Conservation (phyloP, 2,797 vertebrate species). For the Lepus oiostolus region DNA sequence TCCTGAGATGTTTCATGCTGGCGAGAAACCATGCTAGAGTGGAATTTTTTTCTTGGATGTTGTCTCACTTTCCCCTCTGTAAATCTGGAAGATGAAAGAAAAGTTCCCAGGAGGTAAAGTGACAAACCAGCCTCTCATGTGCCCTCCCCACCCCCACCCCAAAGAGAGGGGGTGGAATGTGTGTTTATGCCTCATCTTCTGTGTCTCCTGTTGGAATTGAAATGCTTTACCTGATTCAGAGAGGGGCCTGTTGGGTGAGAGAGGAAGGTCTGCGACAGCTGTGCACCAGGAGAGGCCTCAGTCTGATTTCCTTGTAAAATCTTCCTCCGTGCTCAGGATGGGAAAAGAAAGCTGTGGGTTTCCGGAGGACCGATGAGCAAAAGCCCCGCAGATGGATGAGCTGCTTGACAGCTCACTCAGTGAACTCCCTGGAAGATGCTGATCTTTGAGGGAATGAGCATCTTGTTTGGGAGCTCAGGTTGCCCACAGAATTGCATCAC, state of each 20-base stretch:
- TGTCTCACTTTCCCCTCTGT: constrained; percentile 70
- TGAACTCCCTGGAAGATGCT: constrained; percentile 49
- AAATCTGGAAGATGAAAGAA: constrained; percentile 80
- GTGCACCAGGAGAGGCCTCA: not conserved
- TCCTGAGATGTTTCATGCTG: not conserved
- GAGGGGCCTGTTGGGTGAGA: not conserved
- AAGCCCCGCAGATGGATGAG: not conserved
- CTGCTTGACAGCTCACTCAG: constrained; percentile 63
- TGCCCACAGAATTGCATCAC: not conserved
- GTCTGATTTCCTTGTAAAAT: not conserved
- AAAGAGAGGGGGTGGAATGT: not conserved
- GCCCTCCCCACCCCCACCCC: too few species aligned
- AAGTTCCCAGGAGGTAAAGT: constrained; percentile 57
- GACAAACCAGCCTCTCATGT: not conserved
- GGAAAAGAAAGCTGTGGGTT: not conserved
- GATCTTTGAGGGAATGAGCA: constrained; percentile 24
- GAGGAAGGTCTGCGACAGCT: not conserved
- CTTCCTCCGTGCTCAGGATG: not conserved
- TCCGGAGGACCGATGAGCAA: constrained; percentile 54
- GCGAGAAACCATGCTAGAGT: not conserved
- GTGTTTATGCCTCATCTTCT: not conserved
- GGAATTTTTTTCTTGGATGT: constrained; percentile 55
- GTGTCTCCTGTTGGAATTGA: not conserved
- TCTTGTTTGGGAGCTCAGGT: constrained; percentile 43
- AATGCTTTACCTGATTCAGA: not conserved